Evolutionary conservation across 2,797 vertebrate genomes (phyloP), one percentile per base, ranked within the genome.

Genomic region (Naso thynnoides): DNA sequence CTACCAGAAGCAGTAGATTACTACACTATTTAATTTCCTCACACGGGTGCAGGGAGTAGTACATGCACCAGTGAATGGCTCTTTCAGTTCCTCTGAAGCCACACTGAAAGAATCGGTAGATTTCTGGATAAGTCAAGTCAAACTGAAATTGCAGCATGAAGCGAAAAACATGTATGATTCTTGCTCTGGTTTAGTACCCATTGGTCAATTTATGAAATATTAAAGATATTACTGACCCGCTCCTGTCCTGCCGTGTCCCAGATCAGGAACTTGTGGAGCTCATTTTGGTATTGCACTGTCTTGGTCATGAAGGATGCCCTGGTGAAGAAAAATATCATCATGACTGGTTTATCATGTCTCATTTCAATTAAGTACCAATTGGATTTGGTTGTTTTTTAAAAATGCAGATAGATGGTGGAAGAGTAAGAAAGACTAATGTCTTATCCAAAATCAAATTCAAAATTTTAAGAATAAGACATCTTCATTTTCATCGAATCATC

Each of bases 271-370:
- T 99, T 99, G 94, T 99, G 98, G 50, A 99, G 94, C 89, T 99
- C 97, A 75, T 96, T 99, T 91, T 99, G 97, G 92, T 98, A 97
- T 90, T 98, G 98, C 84, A 99, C 98, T 18, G 98, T 99, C 95
- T 99, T 99, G 76, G 98, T 99, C 98, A 99, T 99, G 93, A 99
- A 99, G 41, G 98, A 99, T 26, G 98, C 98, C 88, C 98, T 99
- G 93, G 54, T 88, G 93, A 94, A 78, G 87, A 90, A 23, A 82
- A 67, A 63, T 1, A 1, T 5, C 6, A 45, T 41, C 4, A 41
- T 64, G 11, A 64, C 4, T 57, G 13, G 70, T 4, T 31, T 15
- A 6, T 3, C 16, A 8, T n/a, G 6, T 41, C 8, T 59, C 31
- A 61, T 36, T n/a, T 24, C 1, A 55, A 31, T 36, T 14, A 27